Conservation (phyloP, 2,113 vertebrate species). For the Suricata suricatta region DNA sequence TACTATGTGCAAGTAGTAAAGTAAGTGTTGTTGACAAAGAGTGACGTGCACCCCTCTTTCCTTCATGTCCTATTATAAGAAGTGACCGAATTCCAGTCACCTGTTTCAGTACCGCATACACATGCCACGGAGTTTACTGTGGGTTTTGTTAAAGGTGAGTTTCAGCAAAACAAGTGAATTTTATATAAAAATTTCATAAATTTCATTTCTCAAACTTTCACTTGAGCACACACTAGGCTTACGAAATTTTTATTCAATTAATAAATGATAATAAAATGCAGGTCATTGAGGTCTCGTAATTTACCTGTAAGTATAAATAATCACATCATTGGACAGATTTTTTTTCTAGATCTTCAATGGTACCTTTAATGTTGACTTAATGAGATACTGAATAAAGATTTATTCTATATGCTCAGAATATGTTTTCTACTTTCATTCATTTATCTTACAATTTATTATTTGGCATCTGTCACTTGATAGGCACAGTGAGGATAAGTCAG, state of each 20-base stretch:
- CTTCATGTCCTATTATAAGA: background rate
- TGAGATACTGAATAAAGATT: background rate
- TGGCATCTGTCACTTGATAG: background rate
- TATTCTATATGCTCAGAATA: background rate
- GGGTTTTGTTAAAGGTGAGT: background rate
- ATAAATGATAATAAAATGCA: background rate
- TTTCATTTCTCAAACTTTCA: background rate
- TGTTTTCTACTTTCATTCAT: background rate
- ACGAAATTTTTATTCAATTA: background rate
- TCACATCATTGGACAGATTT: background rate
- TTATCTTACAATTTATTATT: background rate
- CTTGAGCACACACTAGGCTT: background rate
- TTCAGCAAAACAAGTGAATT: background rate
- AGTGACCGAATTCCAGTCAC: background rate
- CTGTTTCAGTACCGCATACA: background rate
- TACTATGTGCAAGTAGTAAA: background rate
- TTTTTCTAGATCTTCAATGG: background rate
- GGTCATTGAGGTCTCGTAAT: background rate
- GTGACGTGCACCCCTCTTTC: background rate
- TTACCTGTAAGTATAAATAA: background rate
- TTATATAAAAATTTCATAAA: background rate
- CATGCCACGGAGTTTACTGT: background rate
- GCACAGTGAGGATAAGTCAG: background rate
- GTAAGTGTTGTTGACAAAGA: background rate
- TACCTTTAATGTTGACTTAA: background rate